Base-by-base conservation (phyloP, 2,888 invertebrate species). In the Rotaria magnacalcarata region DNA sequence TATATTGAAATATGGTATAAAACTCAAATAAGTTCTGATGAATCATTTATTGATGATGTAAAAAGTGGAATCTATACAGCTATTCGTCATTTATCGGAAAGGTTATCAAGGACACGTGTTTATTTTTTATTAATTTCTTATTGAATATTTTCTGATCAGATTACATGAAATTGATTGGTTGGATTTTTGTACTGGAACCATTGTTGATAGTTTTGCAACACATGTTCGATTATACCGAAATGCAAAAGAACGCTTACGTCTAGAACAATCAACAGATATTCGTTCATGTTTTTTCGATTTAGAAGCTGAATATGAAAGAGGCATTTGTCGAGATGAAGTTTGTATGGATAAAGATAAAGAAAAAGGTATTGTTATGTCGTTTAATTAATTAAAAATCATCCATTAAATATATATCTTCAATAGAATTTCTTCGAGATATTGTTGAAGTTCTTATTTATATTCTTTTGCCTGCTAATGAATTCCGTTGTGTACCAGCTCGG, bases 91-190 rank as follows among this genome's bases (percentile, higher is more conserved):
- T 80, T 88, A 54, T 85, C 87, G 5, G 58, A 75, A 8, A 85
- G 86, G 87, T 87, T 41, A 21, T 0, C 4, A 4, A 21, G 47
- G 14, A 50, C 50, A 50, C 14, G 5, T 50, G 50, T 24, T 43
- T 47, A 24, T 24, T 8, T 8, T 43, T 43, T 8, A 24, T 21
- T n/a, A 24, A 43, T 24, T n/a, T 84, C 52, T 85, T 47, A 21
- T 21, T 56, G 19, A 47, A 50, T 27, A 19, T 50, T 27, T 52
- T 85, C 86, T 84, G 19, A 87, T 21, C 87, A 92, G 92, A 88
- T 91, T 95, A 84, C 95, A 95, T 92, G 94, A 94, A 90, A 94
- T 96, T 24, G 95, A 96, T 91, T 96, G 96, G 95, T 94, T 95
- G 89, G 94, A 95, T 60, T 94, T 95, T 89, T 93, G 96, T 87